Conservation (phyloP, 1,140 invertebrate species). For the Aphelenchoides besseyi region DNA sequence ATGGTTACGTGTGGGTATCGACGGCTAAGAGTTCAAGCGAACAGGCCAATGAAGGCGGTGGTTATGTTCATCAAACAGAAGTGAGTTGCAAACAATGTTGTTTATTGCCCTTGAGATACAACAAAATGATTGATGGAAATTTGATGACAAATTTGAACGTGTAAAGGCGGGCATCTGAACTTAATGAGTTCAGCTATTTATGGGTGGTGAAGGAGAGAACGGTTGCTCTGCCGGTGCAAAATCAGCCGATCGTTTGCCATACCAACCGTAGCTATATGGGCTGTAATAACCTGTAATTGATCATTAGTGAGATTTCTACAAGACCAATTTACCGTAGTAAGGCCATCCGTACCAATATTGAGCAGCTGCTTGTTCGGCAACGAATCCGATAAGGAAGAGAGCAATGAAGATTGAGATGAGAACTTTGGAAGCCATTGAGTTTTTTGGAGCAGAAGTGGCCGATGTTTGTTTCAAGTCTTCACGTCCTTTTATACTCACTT, state of each 20-base stretch:
- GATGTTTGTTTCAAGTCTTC: not conserved
- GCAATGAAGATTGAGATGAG: not conserved
- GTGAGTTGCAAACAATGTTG: slow-evolving; percentile 17
- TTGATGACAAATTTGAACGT: not conserved
- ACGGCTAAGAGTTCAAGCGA: slow-evolving; percentile 67
- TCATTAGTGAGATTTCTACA: not conserved
- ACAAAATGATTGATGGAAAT: not conserved
- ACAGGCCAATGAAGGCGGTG: slow-evolving; percentile 73
- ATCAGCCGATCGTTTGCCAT: slow-evolving; percentile 16
- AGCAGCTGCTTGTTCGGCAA: slow-evolving; percentile 16
- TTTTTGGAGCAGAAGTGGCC: not conserved
- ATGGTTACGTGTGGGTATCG: slow-evolving; percentile 92
- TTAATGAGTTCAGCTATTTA: too few relatives aligned
- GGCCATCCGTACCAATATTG: slow-evolving; percentile 22
- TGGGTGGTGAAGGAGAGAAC: not conserved
- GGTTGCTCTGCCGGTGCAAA: slow-evolving; percentile 4
- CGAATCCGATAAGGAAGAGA: slow-evolving; percentile 6
- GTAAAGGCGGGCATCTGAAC: not conserved
- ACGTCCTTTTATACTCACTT: not conserved
- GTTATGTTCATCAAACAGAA: slow-evolving; percentile 74
- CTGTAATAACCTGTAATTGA: not conserved
- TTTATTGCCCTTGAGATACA: not conserved
- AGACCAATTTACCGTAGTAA: not conserved
- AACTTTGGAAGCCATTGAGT: slow-evolving; percentile 16
- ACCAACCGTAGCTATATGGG: slow-evolving; percentile 6